These are phyloP conservation scores for Diplolepis rosae DNA, from an alignment of 2,888 invertebrate genomes.

Conservation along the genomic window DNA sequence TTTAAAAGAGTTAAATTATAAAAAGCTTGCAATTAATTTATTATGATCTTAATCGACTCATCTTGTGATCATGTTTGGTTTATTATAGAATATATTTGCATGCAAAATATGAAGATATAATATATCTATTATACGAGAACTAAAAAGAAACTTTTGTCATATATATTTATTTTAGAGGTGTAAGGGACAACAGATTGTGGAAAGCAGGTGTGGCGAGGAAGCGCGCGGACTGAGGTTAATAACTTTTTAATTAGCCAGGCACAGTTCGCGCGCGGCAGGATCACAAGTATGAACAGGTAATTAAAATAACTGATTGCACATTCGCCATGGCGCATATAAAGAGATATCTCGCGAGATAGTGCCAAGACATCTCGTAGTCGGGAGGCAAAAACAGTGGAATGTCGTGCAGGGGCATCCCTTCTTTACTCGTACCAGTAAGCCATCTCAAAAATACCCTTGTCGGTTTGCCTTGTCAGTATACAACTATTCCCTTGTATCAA, in stretches of 20 bases:
- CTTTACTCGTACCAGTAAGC: conserved; percentile 6
- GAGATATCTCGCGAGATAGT: conserved; percentile 31
- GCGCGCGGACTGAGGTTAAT: conserved; percentile 13
- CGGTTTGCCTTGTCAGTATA: conserved; percentile 12
- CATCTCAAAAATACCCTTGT: conserved; percentile 11
- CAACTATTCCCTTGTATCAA: conserved; percentile 11
- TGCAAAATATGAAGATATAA: no score
- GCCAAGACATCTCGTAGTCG: conserved; percentile 3
- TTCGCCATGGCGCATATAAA: conserved; percentile 31
- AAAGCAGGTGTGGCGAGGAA: conserved; percentile 17
- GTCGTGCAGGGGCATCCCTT: conserved; percentile 16
- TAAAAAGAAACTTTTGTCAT: no score
- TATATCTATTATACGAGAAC: no score
- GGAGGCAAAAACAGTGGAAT: conserved; percentile 31
- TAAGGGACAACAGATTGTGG: background rate
- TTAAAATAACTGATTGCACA: conserved; percentile 35
- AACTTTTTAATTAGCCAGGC: conserved; percentile 28
- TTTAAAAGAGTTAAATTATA: no score
- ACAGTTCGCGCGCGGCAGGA: conserved; percentile 22
- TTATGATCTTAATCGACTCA: no score
- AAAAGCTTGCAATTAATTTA: no score
- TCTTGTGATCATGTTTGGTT: no score
- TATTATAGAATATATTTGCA: no score
- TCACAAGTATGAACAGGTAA: conserved; percentile 32
- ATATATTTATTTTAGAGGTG: background rate